phyloP scores from a whole-genome alignment of 2,797 vertebrate genomes.

The Karalla daura region DNA sequence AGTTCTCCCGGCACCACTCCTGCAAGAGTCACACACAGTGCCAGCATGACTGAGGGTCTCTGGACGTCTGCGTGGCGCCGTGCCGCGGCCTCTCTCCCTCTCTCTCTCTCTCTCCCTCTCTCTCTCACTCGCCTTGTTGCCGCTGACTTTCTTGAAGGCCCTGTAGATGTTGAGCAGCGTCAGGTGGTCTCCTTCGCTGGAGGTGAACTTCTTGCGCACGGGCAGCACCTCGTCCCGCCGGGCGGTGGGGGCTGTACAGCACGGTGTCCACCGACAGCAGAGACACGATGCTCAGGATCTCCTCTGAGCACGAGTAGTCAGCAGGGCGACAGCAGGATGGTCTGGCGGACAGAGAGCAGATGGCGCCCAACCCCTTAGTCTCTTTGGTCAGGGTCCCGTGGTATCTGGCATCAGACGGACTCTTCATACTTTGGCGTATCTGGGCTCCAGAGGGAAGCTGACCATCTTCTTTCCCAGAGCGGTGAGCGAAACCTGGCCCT shows the following conservation, averaged over 20 bases:
- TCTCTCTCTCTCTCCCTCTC: background rate
- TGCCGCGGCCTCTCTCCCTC: too few species aligned
- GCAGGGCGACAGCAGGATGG: conserved; percentile 92
- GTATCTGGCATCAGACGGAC: too few species aligned
- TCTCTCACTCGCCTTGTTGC: conserved; percentile 86
- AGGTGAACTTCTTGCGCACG: conserved; percentile 90
- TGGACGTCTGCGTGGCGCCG: background rate
- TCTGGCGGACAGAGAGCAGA: conserved; percentile 76
- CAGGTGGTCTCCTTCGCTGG: conserved; percentile 95
- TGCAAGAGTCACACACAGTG: conserved; percentile 52
- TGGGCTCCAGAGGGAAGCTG: conserved; percentile 94
- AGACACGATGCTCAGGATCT: conserved; percentile 93
- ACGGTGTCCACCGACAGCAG: conserved; percentile 95
- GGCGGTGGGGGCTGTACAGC: conserved; percentile 90
- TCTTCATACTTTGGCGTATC: conserved; percentile 95
- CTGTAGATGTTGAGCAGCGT: conserved; percentile 93
- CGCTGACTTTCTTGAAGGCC: conserved; percentile 89
- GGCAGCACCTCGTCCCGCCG: conserved; percentile 90
- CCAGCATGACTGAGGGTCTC: background rate
- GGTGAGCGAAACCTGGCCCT: conserved; percentile 88
- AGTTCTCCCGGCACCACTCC: conserved; percentile 98
- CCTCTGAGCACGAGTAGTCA: conserved; percentile 93
- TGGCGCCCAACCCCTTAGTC: too few species aligned
- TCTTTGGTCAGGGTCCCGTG: too few species aligned
- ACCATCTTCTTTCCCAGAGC: conserved; percentile 95